Evolutionary conservation across 53 echinoderm and acorn worm species (phyloP).

Genomic region (Patiria pectinifera): DNA sequence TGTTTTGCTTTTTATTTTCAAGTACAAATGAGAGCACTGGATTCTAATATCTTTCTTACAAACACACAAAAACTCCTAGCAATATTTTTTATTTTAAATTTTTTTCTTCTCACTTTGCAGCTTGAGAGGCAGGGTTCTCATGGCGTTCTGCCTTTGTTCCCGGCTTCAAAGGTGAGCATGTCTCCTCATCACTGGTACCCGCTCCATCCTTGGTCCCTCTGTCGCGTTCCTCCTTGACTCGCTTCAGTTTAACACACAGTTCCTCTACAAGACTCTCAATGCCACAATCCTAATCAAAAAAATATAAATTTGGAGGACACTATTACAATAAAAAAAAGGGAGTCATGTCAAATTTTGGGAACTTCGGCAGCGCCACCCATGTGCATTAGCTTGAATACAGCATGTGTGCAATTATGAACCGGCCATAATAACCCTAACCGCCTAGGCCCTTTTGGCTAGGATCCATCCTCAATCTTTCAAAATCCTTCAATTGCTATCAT

Average conservation of each 20-base stretch:
- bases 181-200: constrained; percentile 48
- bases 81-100: not conserved
- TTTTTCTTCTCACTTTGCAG: constrained; percentile 50
- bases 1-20: too few relatives aligned
- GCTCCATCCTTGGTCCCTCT: constrained; percentile 49
- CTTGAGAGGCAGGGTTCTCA: constrained; percentile 57
- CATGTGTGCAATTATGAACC: too few relatives aligned
- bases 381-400: too few relatives aligned
- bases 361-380: too few relatives aligned
- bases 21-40: too few relatives aligned
- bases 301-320: not conserved
- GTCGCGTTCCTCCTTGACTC: constrained; percentile 93
- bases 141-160: not conserved
- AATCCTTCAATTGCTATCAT: too few relatives aligned
- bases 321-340: not conserved
- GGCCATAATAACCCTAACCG: too few relatives aligned
- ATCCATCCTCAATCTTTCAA: too few relatives aligned
- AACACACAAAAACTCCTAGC: too few relatives aligned
- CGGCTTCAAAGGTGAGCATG: constrained; percentile 41
- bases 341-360: too few relatives aligned
- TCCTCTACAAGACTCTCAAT: constrained; percentile 98
- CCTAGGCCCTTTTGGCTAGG: too few relatives aligned
- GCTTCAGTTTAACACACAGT: constrained; percentile 93
- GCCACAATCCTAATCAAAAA: constrained; percentile 84
- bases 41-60: too few relatives aligned